Base-by-base conservation (phyloP, 1,140 invertebrate genomes). In the Caenorhabditis elegans region DNA sequence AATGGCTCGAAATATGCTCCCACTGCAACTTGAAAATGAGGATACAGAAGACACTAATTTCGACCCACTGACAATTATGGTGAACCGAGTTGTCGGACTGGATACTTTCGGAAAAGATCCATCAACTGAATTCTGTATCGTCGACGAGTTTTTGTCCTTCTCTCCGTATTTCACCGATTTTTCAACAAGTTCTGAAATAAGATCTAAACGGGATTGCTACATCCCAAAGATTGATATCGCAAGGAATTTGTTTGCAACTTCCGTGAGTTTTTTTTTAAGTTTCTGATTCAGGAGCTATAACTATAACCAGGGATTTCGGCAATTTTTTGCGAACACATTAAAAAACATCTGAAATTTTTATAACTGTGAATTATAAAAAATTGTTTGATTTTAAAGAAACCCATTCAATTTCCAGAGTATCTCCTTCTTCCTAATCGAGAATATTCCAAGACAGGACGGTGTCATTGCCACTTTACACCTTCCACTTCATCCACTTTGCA, bases 151-250 rank as follows among this genome's bases (percentile, higher is more conserved):
- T 8, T 24, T 78, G 10, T 34, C 51, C 13, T 79, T 83, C 55
- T 83, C 82, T 6, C 82, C 82, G 6, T 83, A 36, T 43, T 43
- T 76, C 28, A 83, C 82, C 13, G 65, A 83, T 19, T 70, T 70
- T 34, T 70, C 60, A 19, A 43, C 34, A n/a, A 70, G 22, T 22
- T 22, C 60, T 0, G 60, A 70, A 22, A 70, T 70, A 31, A 47
- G 51, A 79, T 34, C 55, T 13, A 65, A 31, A 70, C 43, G 55
- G 47, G 48, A 79, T 79, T 19, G 28, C 17, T 43, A 13, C 26
- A 60, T 46, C 26, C 78, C 46, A 17, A 60, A 55, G 55, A 79
- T 22, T 22, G 60, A 70, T 22, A 24, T 70, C 2, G 60, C 60
- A 22, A 70, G 19, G 39, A 70, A 39, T 17, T 43, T 70, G 34